These are phyloP conservation scores for Erythrolamprus reginae DNA, from an alignment of 2,113 vertebrate species.

Conservation along the genomic window DNA sequence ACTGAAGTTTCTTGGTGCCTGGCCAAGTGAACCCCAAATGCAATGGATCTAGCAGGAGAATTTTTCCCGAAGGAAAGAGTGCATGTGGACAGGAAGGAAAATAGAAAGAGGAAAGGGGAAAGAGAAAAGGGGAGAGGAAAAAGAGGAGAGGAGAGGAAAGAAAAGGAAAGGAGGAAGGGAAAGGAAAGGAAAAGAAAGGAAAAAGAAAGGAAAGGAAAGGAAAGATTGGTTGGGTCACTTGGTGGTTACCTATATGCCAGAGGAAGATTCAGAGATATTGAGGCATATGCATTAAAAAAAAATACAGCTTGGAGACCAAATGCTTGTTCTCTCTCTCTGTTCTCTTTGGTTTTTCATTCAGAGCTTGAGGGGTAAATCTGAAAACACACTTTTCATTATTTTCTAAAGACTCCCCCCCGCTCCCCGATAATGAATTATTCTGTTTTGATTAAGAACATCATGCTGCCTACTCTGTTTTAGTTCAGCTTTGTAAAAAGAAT, in stretches of 20 bases:
- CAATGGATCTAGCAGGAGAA: conserved; percentile 22
- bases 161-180: not conserved
- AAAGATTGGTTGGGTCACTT: conserved; percentile 32
- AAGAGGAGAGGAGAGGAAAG: not conserved
- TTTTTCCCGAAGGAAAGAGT: conserved; percentile 44
- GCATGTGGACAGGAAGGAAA: fast-evolving
- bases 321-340: not conserved
- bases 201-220: not conserved
- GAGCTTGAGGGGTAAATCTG: conserved; percentile 10
- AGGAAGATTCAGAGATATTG: not conserved
- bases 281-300: not conserved
- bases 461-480: not conserved
- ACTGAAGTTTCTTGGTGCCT: conserved; percentile 59
- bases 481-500: not conserved
- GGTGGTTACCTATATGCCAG: not conserved
- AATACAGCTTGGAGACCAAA: not conserved
- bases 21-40: conserved; percentile 45
- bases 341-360: not conserved
- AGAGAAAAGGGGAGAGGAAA: not conserved
- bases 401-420: conserved; percentile 16
- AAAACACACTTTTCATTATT: conserved; percentile 9
- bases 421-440: not conserved
- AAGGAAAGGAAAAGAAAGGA: not conserved
- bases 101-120: not conserved
- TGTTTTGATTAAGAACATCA: not conserved